Conservation (phyloP, 2,797 vertebrate species). For the Spinus olivaceus region DNA sequence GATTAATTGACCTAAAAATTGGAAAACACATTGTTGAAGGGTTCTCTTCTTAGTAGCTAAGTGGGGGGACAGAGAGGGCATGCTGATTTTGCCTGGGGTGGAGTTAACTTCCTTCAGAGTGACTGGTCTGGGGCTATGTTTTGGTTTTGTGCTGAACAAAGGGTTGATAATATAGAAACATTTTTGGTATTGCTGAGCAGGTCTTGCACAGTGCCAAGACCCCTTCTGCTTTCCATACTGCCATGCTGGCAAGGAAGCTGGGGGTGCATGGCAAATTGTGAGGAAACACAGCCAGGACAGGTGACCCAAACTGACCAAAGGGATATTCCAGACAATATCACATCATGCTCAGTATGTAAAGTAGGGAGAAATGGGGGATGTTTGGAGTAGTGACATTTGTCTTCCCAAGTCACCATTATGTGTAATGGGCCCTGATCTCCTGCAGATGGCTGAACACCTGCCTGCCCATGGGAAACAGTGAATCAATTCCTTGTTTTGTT, state of each 20-base stretch:
- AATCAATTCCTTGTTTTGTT: background rate
- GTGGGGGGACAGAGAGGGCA: background rate
- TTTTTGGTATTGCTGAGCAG: background rate
- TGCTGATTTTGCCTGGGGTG: background rate
- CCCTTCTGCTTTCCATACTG: background rate
- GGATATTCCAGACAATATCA: background rate
- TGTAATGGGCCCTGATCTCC: background rate
- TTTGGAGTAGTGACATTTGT: background rate
- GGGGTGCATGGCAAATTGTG: background rate
- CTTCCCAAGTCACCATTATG: rapidly evolving
- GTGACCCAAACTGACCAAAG: background rate
- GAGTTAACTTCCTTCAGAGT: background rate
- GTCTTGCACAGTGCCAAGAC: background rate
- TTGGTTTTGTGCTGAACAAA: background rate
- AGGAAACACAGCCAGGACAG: background rate
- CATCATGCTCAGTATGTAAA: background rate
- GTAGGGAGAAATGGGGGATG: background rate
- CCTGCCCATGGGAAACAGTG: background rate
- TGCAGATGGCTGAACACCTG: background rate
- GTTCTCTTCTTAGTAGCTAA: background rate
- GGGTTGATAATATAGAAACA: background rate
- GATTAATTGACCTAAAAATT: background rate
- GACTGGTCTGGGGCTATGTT: background rate
- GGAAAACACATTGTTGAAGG: background rate
- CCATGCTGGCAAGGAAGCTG: background rate